phyloP scores from a whole-genome alignment of 1,140 invertebrate genomes.

The Hydropsyche tenuis region DNA sequence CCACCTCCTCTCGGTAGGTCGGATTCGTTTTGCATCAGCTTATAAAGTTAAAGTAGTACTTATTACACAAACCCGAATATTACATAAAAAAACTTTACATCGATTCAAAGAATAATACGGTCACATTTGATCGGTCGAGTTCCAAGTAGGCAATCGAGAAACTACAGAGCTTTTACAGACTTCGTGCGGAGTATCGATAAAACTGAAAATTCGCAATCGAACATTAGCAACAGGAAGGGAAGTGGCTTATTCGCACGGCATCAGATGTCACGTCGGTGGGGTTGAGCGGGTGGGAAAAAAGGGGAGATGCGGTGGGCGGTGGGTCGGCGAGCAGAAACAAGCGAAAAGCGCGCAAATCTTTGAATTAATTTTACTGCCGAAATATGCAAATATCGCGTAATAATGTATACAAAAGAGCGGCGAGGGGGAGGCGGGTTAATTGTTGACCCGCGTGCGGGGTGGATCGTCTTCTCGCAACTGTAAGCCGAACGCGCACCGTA shows the following conservation, averaged over 20 bases:
- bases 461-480: slow-evolving; percentile 39
- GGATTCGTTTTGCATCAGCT: too few relatives aligned
- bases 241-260: slow-evolving; percentile 13
- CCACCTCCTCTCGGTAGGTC: too few relatives aligned
- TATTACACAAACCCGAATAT: too few relatives aligned
- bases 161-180: too few relatives aligned
- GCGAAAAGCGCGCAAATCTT: slow-evolving; percentile 59
- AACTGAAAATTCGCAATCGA: too few relatives aligned
- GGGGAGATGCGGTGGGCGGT: neutral
- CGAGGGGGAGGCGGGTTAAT: slow-evolving; percentile 34
- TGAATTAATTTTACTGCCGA: slow-evolving; percentile 65
- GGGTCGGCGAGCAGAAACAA: slow-evolving; percentile 32
- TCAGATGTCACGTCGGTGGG: slow-evolving; percentile 34
- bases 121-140: too few relatives aligned
- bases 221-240: too few relatives aligned
- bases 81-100: too few relatives aligned
- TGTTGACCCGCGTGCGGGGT: slow-evolving; percentile 29
- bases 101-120: too few relatives aligned
- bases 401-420: slow-evolving; percentile 53
- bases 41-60: too few relatives aligned
- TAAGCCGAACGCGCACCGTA: slow-evolving; percentile 43
- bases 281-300: neutral
- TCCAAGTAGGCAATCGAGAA: too few relatives aligned
- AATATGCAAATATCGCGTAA: slow-evolving; percentile 64
- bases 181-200: too few relatives aligned